Evolutionary conservation across 1,140 invertebrate species (phyloP).

Genomic region (Cydia strobilella): DNA sequence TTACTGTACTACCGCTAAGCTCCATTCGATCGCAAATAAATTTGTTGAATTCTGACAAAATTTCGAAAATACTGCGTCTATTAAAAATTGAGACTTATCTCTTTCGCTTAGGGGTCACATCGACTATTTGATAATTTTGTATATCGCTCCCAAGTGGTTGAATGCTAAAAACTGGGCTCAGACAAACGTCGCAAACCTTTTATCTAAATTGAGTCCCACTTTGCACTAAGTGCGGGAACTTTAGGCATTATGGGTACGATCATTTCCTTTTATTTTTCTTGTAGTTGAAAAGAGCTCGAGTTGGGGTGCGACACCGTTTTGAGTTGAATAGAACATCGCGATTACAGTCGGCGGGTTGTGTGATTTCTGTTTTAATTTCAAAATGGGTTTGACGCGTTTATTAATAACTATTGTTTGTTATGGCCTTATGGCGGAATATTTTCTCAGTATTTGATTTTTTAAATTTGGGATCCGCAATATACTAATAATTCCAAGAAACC

Average conservation of each 20-base stretch:
- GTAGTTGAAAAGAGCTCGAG: constrained; percentile 26
- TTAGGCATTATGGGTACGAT: constrained; percentile 32
- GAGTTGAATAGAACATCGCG: constrained; percentile 17
- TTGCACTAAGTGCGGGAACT: constrained; percentile 38
- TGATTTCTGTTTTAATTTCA: not conserved
- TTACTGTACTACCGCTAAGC: constrained; percentile 20
- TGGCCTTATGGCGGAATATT: not conserved
- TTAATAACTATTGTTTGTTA: not conserved
- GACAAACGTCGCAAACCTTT: constrained; percentile 42
- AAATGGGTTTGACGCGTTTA: not conserved
- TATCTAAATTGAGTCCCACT: constrained; percentile 42
- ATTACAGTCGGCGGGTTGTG: not conserved
- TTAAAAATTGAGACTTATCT: not conserved
- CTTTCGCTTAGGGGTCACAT: not conserved
- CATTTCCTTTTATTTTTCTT: constrained; percentile 33
- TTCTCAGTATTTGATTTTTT: not conserved
- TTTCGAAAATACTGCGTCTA: not conserved
- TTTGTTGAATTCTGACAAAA: not conserved
- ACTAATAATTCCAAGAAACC: too few species aligned
- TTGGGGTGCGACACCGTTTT: not conserved
- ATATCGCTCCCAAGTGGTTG: constrained; percentile 25
- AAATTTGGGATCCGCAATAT: too few species aligned
- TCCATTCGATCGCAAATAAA: constrained; percentile 5
- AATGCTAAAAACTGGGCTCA: constrained; percentile 32
- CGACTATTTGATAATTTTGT: not conserved